Percentiles rank a stretch among this genome's conserved stretches.
These are phyloP conservation scores for Heloderma charlesbogerti DNA, from an alignment of 2,113 vertebrate genomes.

Conservation along the genomic window DNA sequence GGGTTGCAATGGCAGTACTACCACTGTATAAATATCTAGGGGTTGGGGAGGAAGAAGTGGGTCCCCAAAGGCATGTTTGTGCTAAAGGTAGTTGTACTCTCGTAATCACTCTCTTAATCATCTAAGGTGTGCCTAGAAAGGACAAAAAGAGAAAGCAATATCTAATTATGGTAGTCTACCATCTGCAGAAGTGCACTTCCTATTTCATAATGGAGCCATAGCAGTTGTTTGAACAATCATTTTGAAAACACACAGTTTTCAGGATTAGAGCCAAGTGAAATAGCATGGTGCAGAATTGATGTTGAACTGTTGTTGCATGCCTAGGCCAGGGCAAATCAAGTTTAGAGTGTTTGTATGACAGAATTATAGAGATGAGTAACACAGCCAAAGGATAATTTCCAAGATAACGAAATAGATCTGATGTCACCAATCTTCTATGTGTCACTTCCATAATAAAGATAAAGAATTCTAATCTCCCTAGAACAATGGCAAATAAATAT, in stretches of 20 bases:
- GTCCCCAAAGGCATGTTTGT: neutral
- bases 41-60: no score
- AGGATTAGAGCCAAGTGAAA: neutral
- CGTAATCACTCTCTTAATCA: neutral
- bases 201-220: neutral
- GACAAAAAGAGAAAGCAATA: neutral
- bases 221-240: neutral
- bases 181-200: neutral
- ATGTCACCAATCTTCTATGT: neutral
- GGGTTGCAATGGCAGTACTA: no score
- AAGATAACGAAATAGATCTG: conserved; percentile 10
- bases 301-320: neutral
- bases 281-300: neutral
- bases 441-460: neutral
- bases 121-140: no score
- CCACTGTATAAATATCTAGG: no score
- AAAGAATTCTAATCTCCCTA: neutral
- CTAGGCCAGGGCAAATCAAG: neutral
- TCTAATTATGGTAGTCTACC: no score
- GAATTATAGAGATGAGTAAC: neutral
- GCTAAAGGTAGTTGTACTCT: neutral
- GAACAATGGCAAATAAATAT: conserved; percentile 22
- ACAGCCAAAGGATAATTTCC: neutral
- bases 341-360: neutral
- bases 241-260: neutral